A percentile compares a stretch with the other conserved stretches of the same genome.
phyloP scores from a whole-genome alignment of 2,113 vertebrate species.

The Cettia cetti region DNA sequence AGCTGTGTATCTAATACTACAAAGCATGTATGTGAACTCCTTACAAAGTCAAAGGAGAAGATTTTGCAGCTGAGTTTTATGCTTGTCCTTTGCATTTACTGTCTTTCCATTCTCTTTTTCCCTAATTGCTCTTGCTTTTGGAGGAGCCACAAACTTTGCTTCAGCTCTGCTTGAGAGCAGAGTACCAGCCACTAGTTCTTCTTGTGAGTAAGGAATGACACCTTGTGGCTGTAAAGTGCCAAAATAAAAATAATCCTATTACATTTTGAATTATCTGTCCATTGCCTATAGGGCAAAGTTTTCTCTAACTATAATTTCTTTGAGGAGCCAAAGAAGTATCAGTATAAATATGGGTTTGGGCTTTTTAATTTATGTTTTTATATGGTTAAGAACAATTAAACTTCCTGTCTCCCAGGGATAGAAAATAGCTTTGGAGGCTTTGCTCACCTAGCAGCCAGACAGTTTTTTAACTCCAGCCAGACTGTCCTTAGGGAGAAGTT shows the following conservation, averaged over 20 bases:
- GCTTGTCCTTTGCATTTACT: background rate
- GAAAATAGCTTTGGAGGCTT: background rate
- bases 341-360: background rate
- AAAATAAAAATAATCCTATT: background rate
- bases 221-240: constrained; percentile 38
- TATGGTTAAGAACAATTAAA: background rate
- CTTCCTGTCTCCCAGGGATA: background rate
- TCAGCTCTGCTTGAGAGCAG: background rate
- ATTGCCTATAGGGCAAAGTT: background rate
- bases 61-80: background rate
- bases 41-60: background rate
- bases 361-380: background rate
- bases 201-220: constrained; percentile 31
- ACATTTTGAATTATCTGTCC: background rate
- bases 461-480: background rate
- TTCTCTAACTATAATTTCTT: background rate
- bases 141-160: background rate
- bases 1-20: background rate
- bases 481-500: background rate
- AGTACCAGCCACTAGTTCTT: background rate
- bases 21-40: background rate
- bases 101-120: background rate
- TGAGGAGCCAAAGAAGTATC: background rate
- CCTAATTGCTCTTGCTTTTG: background rate
- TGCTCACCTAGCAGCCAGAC: background rate